phyloP scores from a whole-genome alignment of 2,797 vertebrate genomes.

The Coregonus suidteri region DNA sequence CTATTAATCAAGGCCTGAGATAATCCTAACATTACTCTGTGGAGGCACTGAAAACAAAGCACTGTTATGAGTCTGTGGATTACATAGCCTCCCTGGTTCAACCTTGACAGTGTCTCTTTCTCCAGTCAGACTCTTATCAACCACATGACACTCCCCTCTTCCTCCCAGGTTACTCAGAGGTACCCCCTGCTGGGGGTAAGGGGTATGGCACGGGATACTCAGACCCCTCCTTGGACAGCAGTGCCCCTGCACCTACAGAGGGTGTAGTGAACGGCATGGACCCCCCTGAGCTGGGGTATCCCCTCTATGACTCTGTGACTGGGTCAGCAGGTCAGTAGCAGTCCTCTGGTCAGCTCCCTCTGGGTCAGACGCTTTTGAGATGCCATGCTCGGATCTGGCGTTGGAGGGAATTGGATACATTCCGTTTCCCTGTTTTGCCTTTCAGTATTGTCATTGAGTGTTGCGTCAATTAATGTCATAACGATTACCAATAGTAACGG shows the following conservation, averaged over 20 bases:
- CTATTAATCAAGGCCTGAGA: background rate
- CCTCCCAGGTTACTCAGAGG: constrained; percentile 9
- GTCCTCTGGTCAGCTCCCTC: background rate
- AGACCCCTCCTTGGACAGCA: constrained; percentile 45
- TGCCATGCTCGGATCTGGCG: background rate
- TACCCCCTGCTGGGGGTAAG: constrained; percentile 57
- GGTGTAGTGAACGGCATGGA: constrained; percentile 82
- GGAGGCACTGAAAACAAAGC: background rate
- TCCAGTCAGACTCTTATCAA: constrained; percentile 10
- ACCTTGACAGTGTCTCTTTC: constrained; percentile 34
- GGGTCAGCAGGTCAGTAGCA: constrained; percentile 46
- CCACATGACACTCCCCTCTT: background rate
- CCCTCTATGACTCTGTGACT: constrained; percentile 60
- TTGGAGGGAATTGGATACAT: background rate
- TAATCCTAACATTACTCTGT: background rate
- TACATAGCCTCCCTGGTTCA: constrained; percentile 6
- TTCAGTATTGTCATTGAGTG: background rate
- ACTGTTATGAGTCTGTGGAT: background rate
- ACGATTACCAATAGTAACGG: background rate
- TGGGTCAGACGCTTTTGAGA: background rate
- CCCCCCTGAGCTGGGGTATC: constrained; percentile 58
- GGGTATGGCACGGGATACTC: constrained; percentile 53
- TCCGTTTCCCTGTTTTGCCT: background rate
- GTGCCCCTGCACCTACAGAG: constrained; percentile 43
- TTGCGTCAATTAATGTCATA: background rate